phyloP scores from a whole-genome alignment of 1,140 invertebrate genomes.

The Papilio machaon region DNA sequence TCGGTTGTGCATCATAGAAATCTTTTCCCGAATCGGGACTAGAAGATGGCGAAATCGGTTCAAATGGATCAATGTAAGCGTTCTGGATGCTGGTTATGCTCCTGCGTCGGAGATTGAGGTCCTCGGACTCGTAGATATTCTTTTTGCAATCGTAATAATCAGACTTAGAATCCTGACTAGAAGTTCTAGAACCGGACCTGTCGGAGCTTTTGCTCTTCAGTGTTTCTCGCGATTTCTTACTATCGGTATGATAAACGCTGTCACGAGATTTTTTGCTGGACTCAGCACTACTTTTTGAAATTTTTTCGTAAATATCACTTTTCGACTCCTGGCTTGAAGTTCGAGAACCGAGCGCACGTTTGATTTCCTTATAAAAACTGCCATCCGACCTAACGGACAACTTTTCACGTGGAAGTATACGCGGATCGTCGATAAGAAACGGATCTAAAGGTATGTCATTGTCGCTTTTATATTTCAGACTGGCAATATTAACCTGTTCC shows the following conservation, averaged over 20 bases:
- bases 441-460: slow-evolving; percentile 84
- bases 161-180: slow-evolving; percentile 86
- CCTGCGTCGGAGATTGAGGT: slow-evolving; percentile 62
- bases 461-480: slow-evolving; percentile 84
- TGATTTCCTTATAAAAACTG: slow-evolving; percentile 86
- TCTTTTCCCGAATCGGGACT: slow-evolving; percentile 86
- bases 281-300: slow-evolving; percentile 84
- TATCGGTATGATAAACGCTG: slow-evolving; percentile 84
- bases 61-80: slow-evolving; percentile 75
- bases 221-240: slow-evolving; percentile 84
- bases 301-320: slow-evolving; percentile 85
- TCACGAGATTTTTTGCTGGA: slow-evolving; percentile 84
- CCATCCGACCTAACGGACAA: slow-evolving; percentile 86
- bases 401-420: slow-evolving; percentile 86
- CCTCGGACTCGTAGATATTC: slow-evolving; percentile 73
- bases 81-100: slow-evolving; percentile 70
- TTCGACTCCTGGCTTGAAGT: slow-evolving; percentile 86
- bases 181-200: slow-evolving; percentile 82
- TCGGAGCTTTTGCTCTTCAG: slow-evolving; percentile 83
- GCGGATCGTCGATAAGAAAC: slow-evolving; percentile 86
- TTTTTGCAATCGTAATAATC: slow-evolving; percentile 81
- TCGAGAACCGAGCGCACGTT: slow-evolving; percentile 83
- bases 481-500: slow-evolving; percentile 62
- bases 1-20: slow-evolving; percentile 83
- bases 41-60: slow-evolving; percentile 83